Conservation (phyloP, 2,797 vertebrate species). For the Artibeus lituratus region DNA sequence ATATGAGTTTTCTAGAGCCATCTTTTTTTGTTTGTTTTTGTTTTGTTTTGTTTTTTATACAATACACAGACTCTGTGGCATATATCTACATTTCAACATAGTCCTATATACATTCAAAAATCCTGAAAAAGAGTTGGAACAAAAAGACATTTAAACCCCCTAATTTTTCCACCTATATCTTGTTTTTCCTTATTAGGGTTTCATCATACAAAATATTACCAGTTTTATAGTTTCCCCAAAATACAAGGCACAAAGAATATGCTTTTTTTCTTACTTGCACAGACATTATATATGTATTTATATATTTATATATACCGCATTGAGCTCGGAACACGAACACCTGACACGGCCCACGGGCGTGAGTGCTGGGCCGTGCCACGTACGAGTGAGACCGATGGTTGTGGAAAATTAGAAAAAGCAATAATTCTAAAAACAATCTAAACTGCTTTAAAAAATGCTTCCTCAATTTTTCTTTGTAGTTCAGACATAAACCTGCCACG, state of each 20-base stretch:
- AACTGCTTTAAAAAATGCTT: conserved; percentile 79
- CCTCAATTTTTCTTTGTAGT: conserved; percentile 76
- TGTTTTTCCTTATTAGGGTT: conserved; percentile 82
- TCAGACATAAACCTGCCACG: conserved; percentile 83
- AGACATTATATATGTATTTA: conserved; percentile 84
- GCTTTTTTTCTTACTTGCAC: conserved; percentile 92
- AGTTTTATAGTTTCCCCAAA: conserved; percentile 87
- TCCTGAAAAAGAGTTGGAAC: conserved; percentile 90
- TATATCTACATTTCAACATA: conserved; percentile 97
- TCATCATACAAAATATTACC: conserved; percentile 91
- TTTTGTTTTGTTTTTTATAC: conserved; percentile 87
- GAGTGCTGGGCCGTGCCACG: conserved; percentile 81
- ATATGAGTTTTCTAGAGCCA: conserved; percentile 96
- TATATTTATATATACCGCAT: conserved; percentile 81
- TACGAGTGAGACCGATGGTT: conserved; percentile 83
- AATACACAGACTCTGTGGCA: conserved; percentile 99
- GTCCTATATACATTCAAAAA: conserved; percentile 99
- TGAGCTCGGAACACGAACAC: conserved; percentile 87
- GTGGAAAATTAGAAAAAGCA: conserved; percentile 82
- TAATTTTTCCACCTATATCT: conserved; percentile 88
- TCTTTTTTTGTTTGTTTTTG: conserved; percentile 84
- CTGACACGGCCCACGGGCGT: conserved; percentile 84
- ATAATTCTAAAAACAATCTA: conserved; percentile 78
- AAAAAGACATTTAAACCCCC: conserved; percentile 92
- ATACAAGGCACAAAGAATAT: conserved; percentile 99